Evolutionary conservation across 2,797 vertebrate genomes (phyloP).

Genomic region (Acanthopagrus latus): DNA sequence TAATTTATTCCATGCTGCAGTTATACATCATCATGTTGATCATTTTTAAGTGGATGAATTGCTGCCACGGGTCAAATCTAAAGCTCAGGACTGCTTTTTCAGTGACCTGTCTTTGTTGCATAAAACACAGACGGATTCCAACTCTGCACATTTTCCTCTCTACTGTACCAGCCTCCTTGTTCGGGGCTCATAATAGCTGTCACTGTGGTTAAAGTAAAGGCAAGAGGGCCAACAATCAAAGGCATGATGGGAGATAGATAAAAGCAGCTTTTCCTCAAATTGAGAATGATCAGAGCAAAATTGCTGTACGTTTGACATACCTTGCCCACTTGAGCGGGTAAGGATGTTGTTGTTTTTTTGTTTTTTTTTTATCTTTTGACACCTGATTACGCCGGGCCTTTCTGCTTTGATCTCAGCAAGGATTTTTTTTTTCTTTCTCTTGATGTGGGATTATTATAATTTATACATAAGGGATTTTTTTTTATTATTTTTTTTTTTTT

Average conservation of each 20-base stretch:
- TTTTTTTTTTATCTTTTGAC: constrained; percentile 84
- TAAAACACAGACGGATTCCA: background rate
- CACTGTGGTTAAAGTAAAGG: constrained; percentile 25
- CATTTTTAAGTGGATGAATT: constrained; percentile 7
- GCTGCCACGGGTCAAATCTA: background rate
- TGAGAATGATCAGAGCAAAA: constrained; percentile 44
- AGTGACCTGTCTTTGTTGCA: constrained; percentile 3
- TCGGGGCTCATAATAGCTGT: constrained; percentile 36
- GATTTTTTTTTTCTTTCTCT: constrained; percentile 71
- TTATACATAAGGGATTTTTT: constrained; percentile 87
- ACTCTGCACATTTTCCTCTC: background rate
- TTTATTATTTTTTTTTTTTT: constrained; percentile 67
- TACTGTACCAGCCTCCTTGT: constrained; percentile 11
- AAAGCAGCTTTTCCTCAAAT: constrained; percentile 28
- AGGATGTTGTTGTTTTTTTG: constrained; percentile 62
- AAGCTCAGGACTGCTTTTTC: constrained; percentile 12
- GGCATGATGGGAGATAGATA: constrained; percentile 25
- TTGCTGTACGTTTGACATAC: constrained; percentile 62
- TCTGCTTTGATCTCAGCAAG: constrained; percentile 85
- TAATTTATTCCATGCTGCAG: background rate
- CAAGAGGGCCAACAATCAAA: constrained; percentile 23
- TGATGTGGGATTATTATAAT: constrained; percentile 88
- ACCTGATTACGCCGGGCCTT: constrained; percentile 80
- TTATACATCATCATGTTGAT: background rate
- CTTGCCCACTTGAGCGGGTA: constrained; percentile 67